Evolutionary conservation across 2,888 invertebrate species (phyloP), one percentile per base, ranked within the genome.

Genomic region (Aspidapion aeneum): DNA sequence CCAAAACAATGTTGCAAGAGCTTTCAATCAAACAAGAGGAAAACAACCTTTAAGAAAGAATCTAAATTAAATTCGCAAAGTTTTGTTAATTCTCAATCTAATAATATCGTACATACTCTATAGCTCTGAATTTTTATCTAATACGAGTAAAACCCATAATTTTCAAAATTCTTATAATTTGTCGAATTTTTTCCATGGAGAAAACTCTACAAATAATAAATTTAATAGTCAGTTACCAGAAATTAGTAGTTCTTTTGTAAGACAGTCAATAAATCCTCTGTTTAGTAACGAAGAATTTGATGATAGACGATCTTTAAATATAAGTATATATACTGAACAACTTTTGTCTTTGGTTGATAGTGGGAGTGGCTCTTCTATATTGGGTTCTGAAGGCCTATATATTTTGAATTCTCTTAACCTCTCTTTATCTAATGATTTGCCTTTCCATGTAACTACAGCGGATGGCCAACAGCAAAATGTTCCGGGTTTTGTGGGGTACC

Each of bases 311-410:
- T 61, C 54, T 55, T 5, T 55, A 7, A 21, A 55, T 20, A 20
- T 61, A 16, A 2, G 7, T 48, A 48, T 61, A 16, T 49, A 17
- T 5, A 18, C 2, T 7, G 5, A 21, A 3, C 1, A 19, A 48
- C 18, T 61, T 55, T 61, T 61, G 20, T 55, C 55, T 7, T 52
- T 61, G 18, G 21, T 61, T 18, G 61, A 55, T 61, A 56, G 56
- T 51, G 59, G 59, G 18, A 21, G 20, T 51, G 12, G 51, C 50
- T 3, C 51, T 50, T 59, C 35, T 3, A 60, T 60, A 2, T 55
- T 60, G 18, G 60, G 60, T 55, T 54, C 49, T 60, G 55, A 55
- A 1, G 60, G 60, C 18, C 18, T 55, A 9, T 18, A 55, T 21
- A 9, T 61, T 1, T 49, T 55, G 18, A 35, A 61, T 22, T 21